These are phyloP conservation scores for Coronaproctus castanopsis DNA, from an alignment of 2,888 invertebrate species.

Conservation along the genomic window DNA sequence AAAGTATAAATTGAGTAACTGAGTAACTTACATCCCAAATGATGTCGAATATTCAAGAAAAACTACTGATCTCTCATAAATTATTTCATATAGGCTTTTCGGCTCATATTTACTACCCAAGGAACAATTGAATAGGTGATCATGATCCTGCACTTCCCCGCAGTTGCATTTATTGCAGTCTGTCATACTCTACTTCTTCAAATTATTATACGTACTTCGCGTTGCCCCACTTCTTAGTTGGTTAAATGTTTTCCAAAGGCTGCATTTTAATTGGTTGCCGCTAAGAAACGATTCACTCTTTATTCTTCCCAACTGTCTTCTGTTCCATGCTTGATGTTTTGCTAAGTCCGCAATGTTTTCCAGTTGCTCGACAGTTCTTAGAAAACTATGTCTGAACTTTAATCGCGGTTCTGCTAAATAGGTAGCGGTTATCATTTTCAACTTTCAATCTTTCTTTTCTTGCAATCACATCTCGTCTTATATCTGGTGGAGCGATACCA, in stretches of 20 bases:
- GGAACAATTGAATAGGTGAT: not conserved
- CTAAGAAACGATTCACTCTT: not conserved
- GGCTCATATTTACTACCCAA: not conserved
- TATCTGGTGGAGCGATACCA: not conserved
- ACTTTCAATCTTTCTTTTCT: not conserved
- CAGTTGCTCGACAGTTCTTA: not conserved
- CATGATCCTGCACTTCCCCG: not conserved
- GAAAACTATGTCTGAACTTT: too few relatives aligned
- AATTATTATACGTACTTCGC: not conserved
- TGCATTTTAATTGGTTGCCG: not conserved
- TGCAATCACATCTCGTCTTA: not conserved
- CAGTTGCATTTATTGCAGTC: not conserved
- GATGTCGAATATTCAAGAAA: not conserved
- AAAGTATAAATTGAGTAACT: too few relatives aligned
- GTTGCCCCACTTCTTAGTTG: not conserved
- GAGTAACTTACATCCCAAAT: not conserved
- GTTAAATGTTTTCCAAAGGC: not conserved
- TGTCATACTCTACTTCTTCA: not conserved
- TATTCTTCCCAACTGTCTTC: not conserved
- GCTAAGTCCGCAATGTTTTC: not conserved
- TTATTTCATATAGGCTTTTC: not conserved
- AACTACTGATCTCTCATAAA: not conserved
- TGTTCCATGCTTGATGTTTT: not conserved
- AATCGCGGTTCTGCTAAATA: not conserved
- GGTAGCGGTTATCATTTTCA: not conserved